Percentiles rank a stretch among this genome's conserved stretches.
phyloP scores from a whole-genome alignment of 1,140 invertebrate genomes.

The Orchesella cincta region DNA sequence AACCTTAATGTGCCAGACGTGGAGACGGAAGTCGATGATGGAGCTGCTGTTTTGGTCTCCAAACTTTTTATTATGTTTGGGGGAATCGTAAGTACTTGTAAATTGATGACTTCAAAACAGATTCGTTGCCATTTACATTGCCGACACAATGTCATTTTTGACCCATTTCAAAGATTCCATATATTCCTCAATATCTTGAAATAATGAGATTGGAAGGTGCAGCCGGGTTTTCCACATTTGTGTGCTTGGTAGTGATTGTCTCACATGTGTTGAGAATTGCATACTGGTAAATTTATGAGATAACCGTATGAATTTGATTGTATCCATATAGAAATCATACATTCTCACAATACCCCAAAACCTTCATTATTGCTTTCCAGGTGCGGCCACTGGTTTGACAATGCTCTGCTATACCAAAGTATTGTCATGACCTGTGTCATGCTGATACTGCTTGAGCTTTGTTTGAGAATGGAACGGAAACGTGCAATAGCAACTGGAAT shows the following conservation, averaged over 20 bases:
- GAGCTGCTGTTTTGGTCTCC: not conserved
- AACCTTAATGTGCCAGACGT: too few relatives aligned
- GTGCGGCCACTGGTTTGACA: conserved; percentile 24
- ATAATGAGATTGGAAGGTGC: conserved; percentile 59
- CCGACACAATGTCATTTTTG: too few relatives aligned
- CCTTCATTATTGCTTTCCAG: not conserved
- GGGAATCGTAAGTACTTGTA: conserved; percentile 52
- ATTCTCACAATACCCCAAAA: not conserved
- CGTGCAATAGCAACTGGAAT: not conserved
- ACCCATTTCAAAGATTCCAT: too few relatives aligned
- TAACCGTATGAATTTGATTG: not conserved
- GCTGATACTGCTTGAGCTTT: conserved; percentile 9
- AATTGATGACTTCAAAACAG: not conserved
- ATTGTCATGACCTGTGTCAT: not conserved
- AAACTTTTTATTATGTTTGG: conserved; percentile 58
- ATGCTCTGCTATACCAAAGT: not conserved
- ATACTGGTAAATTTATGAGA: conserved; percentile 60
- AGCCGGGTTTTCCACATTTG: conserved; percentile 63
- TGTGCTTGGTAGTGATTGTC: conserved; percentile 63
- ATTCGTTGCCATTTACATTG: too few relatives aligned
- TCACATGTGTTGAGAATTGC: conserved; percentile 64
- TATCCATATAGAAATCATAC: not conserved
- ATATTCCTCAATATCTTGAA: conserved; percentile 61
- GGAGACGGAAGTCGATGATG: not conserved
- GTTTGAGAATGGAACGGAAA: not conserved